Base-by-base conservation (phyloP, 1,140 invertebrate species). In the Elymnias hypermnestra region DNA sequence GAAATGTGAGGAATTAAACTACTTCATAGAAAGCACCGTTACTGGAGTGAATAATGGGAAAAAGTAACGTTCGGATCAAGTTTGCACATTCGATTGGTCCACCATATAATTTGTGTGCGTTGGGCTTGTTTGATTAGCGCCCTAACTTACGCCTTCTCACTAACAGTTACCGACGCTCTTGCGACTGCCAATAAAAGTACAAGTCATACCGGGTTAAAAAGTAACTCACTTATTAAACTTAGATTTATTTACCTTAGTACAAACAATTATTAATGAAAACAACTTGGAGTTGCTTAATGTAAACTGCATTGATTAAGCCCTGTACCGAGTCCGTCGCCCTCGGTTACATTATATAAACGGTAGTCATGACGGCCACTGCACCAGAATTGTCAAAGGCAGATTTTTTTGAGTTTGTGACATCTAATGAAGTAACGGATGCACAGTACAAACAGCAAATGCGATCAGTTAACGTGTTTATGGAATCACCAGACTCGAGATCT, bases 341-440 rank as follows among this genome's bases (percentile, higher is more conserved):
- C 75, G 63, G 65, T 72, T 54, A 41, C 57, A 62, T 44, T 47
- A 71, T 60, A 66, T 57, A 79, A 83, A 68, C 71, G 71, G 93
- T 94, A 93, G 93, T 93, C 88, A 89, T 94, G 73, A 92, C 91
- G 71, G 92, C 94, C 87, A 90, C 92, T 77, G 93, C 93, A 83
- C 89, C 90, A 64, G 88, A 89, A 74, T 89, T 93, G 78, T 83
- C 86, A 63, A 94, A 94, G 76, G 92, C 92, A 35, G 94, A 95
- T 78, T 95, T 94, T 87, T 95, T 94, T 83, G 93, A 95, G 72
- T 94, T 95, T 78, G 93, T 94, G 25, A 92, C 93, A n/a, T 92
- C 92, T 3, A 92, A 93, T 39, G 92, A 89, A 76, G 88, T 71
- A 74, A 91, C 81, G 76, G 90, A 88, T 68, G 87, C 75, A 26